Evolutionary conservation across 2,113 vertebrate species (phyloP).

Genomic region (Trachemys scripta): DNA sequence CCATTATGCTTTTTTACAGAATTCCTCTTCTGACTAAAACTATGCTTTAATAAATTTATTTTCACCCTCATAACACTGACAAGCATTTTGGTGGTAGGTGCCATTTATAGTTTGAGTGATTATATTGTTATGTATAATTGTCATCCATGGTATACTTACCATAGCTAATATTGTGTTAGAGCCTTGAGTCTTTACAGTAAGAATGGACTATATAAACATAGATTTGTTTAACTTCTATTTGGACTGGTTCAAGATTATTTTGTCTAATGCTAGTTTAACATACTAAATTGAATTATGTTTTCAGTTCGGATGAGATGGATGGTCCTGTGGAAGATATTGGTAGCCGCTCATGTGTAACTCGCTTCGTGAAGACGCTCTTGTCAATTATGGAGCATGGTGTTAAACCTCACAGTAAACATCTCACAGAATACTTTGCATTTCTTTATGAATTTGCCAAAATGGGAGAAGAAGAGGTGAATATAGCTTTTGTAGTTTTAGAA

Average conservation of each 20-base stretch:
- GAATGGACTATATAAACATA: neutral
- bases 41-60: neutral
- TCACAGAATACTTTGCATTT: slow-evolving; percentile 98
- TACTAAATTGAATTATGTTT: slow-evolving; percentile 5
- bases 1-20: neutral
- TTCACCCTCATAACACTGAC: neutral
- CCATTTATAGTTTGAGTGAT: neutral
- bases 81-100: fast-evolving
- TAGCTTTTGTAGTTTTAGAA: neutral
- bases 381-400: slow-evolving; percentile 99
- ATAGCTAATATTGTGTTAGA: too few species aligned
- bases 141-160: fast-evolving
- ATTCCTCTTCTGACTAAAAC: neutral
- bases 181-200: neutral
- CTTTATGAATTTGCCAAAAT: slow-evolving; percentile 99
- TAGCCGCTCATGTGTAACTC: slow-evolving; percentile 96
- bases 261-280: neutral
- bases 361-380: slow-evolving; percentile 96
- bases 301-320: slow-evolving; percentile 97
- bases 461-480: slow-evolving; percentile 96
- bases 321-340: slow-evolving; percentile 98
- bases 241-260: neutral
- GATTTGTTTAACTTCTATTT: neutral
- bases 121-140: neutral
- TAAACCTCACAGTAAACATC: slow-evolving; percentile 98